Evolutionary conservation across 2,888 invertebrate genomes (phyloP).

Genomic region (Cataglyphis rosenhaueri): DNA sequence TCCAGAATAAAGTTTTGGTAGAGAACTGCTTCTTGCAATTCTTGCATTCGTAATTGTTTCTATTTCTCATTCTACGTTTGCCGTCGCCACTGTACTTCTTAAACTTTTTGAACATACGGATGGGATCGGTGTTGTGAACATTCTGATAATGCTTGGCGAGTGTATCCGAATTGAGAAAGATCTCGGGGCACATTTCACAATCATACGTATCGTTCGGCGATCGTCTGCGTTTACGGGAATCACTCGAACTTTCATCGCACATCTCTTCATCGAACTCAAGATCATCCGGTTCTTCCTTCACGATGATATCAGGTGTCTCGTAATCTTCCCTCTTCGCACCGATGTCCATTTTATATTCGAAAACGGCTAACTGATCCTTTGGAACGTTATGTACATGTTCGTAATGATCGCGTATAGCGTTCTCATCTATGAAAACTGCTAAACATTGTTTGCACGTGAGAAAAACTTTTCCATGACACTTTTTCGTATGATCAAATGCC

Average conservation of each 20-base stretch:
- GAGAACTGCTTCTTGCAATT: slow-evolving; percentile 82
- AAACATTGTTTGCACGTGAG: slow-evolving; percentile 88
- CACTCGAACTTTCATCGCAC: slow-evolving; percentile 74
- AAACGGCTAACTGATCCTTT: slow-evolving; percentile 82
- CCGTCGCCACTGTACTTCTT: slow-evolving; percentile 67
- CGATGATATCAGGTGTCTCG: slow-evolving; percentile 75
- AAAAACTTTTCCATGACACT: slow-evolving; percentile 87
- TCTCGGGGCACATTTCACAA: slow-evolving; percentile 83
- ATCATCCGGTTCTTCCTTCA: slow-evolving; percentile 83
- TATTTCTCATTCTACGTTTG: slow-evolving; percentile 67
- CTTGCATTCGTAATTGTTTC: slow-evolving; percentile 80
- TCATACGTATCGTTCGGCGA: slow-evolving; percentile 80
- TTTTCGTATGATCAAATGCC: slow-evolving; percentile 88
- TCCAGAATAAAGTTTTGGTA: slow-evolving; percentile 81
- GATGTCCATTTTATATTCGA: slow-evolving; percentile 79
- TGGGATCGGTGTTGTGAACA: slow-evolving; percentile 82
- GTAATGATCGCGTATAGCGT: slow-evolving; percentile 86
- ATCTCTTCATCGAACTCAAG: slow-evolving; percentile 79
- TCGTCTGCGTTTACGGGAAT: slow-evolving; percentile 76
- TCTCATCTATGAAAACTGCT: slow-evolving; percentile 87
- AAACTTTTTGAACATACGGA: slow-evolving; percentile 77
- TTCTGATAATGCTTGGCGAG: slow-evolving; percentile 82
- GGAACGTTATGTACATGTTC: slow-evolving; percentile 84
- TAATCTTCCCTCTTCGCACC: slow-evolving; percentile 72
- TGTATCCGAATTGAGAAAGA: slow-evolving; percentile 81